phyloP scores from a whole-genome alignment of 2,113 vertebrate species.

The Echinops telfairi region DNA sequence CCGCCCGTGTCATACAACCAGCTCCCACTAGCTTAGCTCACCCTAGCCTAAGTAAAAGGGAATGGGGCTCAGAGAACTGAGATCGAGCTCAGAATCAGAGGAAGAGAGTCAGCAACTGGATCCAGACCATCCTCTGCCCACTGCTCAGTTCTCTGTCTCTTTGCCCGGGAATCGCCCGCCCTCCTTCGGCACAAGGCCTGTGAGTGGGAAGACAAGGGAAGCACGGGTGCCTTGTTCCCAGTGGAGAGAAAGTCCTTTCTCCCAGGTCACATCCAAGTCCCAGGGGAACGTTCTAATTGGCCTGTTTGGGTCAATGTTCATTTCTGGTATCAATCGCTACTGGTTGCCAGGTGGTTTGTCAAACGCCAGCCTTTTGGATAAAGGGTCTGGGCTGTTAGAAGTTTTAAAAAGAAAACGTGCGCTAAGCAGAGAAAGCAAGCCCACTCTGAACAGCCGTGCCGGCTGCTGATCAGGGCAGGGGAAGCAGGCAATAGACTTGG shows the following conservation, averaged over 20 bases:
- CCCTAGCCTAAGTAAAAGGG: background rate
- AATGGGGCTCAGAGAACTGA: background rate
- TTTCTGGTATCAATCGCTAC: background rate
- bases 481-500: background rate
- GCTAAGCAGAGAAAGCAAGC: background rate
- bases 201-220: background rate
- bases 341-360: background rate
- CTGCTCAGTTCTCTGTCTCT: background rate
- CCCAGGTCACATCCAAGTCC: background rate
- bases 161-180: background rate
- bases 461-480: background rate
- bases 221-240: background rate
- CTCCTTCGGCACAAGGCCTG: background rate
- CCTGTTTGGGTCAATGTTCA: background rate
- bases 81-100: background rate
- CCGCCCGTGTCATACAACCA: background rate
- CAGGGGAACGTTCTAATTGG: background rate
- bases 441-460: background rate
- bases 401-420: background rate
- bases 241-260: background rate
- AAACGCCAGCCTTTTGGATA: background rate
- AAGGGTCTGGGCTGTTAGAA: background rate
- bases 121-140: background rate
- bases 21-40: background rate
- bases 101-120: background rate